A percentile compares a stretch with the other conserved stretches of the same genome.
Conservation (phyloP, 2,797 vertebrate species). For the Limosa lapponica region DNA sequence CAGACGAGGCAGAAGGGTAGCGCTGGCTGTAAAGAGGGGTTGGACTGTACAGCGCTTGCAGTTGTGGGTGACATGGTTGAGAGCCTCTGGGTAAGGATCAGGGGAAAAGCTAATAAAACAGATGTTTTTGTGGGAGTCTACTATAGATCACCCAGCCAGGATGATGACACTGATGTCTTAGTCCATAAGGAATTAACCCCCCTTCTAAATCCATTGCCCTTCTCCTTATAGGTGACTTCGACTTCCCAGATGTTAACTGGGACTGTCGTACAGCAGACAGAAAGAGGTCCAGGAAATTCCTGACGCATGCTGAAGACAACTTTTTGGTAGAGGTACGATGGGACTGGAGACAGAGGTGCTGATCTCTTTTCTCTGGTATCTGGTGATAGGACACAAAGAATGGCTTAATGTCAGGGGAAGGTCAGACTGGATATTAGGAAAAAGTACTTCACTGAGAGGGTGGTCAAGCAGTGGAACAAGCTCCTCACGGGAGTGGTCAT, state of each 20-base stretch:
- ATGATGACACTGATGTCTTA: not conserved
- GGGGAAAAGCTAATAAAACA: not conserved
- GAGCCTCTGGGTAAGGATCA: not conserved
- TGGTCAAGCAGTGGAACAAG: not conserved
- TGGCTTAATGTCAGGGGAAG: not conserved
- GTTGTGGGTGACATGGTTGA: not conserved
- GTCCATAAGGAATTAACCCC: not conserved
- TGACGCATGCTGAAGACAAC: not conserved
- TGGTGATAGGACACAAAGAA: not conserved
- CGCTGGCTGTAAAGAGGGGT: no score
- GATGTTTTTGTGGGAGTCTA: not conserved
- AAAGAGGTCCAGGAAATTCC: not conserved
- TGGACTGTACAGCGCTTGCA: not conserved
- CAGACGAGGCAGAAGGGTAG: accelerated
- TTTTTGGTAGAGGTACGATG: not conserved
- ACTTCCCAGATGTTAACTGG: not conserved
- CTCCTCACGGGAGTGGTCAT: not conserved
- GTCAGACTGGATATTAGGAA: not conserved
- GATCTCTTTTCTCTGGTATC: not conserved
- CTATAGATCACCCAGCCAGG: not conserved
- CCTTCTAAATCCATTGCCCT: not conserved
- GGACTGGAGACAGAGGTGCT: not conserved
- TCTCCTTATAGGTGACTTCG: not conserved
- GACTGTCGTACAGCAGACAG: not conserved
- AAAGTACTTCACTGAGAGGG: no score